Evolutionary conservation across 2,888 invertebrate species (phyloP).

Genomic region (Platynereis dumerilii): DNA sequence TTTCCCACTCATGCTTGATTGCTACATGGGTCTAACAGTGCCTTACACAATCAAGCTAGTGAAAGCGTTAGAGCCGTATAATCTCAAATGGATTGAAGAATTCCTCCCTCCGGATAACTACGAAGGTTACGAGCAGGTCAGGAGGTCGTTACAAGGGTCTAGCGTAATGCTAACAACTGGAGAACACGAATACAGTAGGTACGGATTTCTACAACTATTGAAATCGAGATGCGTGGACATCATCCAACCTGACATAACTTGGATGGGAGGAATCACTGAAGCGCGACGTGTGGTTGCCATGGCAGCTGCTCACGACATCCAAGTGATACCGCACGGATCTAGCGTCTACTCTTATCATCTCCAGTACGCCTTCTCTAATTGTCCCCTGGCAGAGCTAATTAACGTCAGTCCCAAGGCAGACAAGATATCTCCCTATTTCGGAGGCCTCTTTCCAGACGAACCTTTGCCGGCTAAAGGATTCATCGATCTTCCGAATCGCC

Average conservation of each 20-base stretch:
- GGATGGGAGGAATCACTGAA: constrained; percentile 59
- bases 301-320: constrained; percentile 54
- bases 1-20: constrained; percentile 57
- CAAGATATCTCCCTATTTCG: constrained; percentile 55
- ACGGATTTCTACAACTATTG: constrained; percentile 54
- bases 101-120: constrained; percentile 58
- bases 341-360: constrained; percentile 60
- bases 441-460: constrained; percentile 55
- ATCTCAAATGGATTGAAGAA: constrained; percentile 59
- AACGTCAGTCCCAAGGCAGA: constrained; percentile 54
- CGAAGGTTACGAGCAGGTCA: constrained; percentile 37
- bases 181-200: constrained; percentile 59
- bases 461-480: constrained; percentile 56
- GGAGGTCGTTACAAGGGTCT: constrained; percentile 47
- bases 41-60: constrained; percentile 53
- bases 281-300: constrained; percentile 55
- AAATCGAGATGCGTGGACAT: constrained; percentile 54
- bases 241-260: constrained; percentile 60
- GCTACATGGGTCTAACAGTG: constrained; percentile 57
- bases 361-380: constrained; percentile 57
- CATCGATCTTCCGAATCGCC: constrained; percentile 54
- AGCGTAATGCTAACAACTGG: constrained; percentile 54
- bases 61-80: constrained; percentile 48
- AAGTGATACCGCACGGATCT: constrained; percentile 58
- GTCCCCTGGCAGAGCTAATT: constrained; percentile 58